Conservation (phyloP, 1,140 invertebrate species). For the Euschistus heros region DNA sequence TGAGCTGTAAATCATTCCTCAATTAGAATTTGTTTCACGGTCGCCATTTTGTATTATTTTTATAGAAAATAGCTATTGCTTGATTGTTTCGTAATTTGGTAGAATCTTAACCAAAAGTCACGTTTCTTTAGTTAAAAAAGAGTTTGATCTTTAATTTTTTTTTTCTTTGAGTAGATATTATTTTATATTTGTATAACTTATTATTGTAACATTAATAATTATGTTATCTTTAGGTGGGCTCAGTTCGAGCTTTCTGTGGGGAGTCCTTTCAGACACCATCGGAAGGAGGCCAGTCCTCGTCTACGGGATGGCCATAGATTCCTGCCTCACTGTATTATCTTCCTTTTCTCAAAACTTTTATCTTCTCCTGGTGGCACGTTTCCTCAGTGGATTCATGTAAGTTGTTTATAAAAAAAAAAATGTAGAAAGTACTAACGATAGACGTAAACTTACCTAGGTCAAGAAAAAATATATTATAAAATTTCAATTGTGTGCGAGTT, state of each 20-base stretch:
- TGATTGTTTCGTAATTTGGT: too few species aligned
- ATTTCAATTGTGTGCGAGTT: too few species aligned
- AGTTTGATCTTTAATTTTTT: too few species aligned
- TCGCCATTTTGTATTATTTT: too few species aligned
- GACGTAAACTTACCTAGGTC: too few species aligned
- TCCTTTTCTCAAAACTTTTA: conserved; percentile 42
- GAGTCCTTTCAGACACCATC: conserved; percentile 50
- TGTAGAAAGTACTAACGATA: too few species aligned
- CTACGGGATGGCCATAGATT: conserved; percentile 49
- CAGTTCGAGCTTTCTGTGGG: conserved; percentile 49
- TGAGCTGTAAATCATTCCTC: too few species aligned
- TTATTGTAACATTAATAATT: background rate
- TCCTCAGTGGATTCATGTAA: conserved; percentile 47
- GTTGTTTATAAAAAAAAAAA: conserved; percentile 25
- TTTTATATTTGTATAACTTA: background rate
- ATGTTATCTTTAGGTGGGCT: conserved; percentile 40
- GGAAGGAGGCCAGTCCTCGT: conserved; percentile 49
- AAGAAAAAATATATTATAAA: too few species aligned
- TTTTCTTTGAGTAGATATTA: background rate
- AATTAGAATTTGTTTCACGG: too few species aligned
- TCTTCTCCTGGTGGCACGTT: conserved; percentile 40
- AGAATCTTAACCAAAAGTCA: too few species aligned
- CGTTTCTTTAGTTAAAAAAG: too few species aligned
- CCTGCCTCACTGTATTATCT: conserved; percentile 39
- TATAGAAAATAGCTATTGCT: too few species aligned